Evolutionary conservation across 1,140 invertebrate species (phyloP).

Genomic region (Eciton burchellii): DNA sequence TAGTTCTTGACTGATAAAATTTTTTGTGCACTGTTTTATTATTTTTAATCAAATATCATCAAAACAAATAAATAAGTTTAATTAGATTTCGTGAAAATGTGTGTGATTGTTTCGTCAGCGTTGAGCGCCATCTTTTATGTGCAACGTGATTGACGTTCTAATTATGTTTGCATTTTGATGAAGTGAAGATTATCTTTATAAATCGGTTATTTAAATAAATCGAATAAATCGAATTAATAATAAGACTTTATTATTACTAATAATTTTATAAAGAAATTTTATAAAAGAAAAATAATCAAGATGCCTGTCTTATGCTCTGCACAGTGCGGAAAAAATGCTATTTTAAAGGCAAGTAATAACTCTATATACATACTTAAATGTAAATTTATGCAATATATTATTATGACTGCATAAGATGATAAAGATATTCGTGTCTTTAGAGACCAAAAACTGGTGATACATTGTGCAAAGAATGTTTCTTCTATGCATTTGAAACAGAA

Average conservation of each 20-base stretch:
- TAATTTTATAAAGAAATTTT: not conserved
- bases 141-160: not conserved
- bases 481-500: conserved; percentile 97
- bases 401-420: not conserved
- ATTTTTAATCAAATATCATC: not conserved
- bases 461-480: conserved; percentile 98
- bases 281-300: conserved; percentile 57
- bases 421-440: conserved; percentile 82
- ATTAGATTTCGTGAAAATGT: not conserved
- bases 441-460: conserved; percentile 96
- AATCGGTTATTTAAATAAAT: conserved; percentile 11
- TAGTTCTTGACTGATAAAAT: not conserved
- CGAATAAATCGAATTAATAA: not conserved
- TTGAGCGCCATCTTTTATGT: not conserved
- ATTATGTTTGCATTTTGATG: not conserved
- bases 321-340: conserved; percentile 90
- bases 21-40: not conserved
- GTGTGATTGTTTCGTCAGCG: not conserved
- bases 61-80: not conserved
- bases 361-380: conserved; percentile 14
- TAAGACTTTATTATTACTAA: conserved; percentile 4
- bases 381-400: not conserved
- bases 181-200: not conserved
- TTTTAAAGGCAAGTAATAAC: conserved; percentile 88
- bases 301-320: conserved; percentile 89